These are phyloP conservation scores for Fragum sueziense DNA, from an alignment of 2,888 invertebrate genomes.

Conservation along the genomic window DNA sequence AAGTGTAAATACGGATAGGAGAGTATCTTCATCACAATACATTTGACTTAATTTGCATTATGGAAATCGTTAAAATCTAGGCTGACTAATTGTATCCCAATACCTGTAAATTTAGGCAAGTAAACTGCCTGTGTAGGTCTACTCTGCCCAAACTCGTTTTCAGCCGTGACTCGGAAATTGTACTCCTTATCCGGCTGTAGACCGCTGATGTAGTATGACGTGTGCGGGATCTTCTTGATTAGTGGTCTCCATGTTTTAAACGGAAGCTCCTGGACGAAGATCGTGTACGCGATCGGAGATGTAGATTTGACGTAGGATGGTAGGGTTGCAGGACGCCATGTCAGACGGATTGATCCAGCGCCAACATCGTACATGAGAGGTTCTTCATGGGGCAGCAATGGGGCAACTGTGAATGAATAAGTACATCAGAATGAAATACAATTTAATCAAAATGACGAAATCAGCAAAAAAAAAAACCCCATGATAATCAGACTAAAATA, in stretches of 20 bases:
- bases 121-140: slow-evolving; percentile 91
- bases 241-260: slow-evolving; percentile 71
- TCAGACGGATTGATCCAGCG: slow-evolving; percentile 70
- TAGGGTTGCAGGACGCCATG: slow-evolving; percentile 75
- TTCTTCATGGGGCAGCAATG: slow-evolving; percentile 68
- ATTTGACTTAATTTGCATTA: no score
- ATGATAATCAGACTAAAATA: no score
- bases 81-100: no score
- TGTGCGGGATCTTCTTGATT: slow-evolving; percentile 72
- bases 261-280: slow-evolving; percentile 72
- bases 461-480: no score
- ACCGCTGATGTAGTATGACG: slow-evolving; percentile 70
- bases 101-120: slow-evolving; percentile 68
- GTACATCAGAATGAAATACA: no score
- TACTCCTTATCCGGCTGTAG: slow-evolving; percentile 90
- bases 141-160: slow-evolving; percentile 97
- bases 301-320: slow-evolving; percentile 66
- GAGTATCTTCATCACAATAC: no score
- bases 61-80: no score
- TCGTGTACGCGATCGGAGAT: slow-evolving; percentile 72
- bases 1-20: no score
- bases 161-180: slow-evolving; percentile 96
- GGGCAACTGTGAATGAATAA: slow-evolving; percentile 67
- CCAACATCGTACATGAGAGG: slow-evolving; percentile 73
- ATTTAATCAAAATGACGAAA: no score